phyloP scores from a whole-genome alignment of 2,888 invertebrate genomes.

The Drosophila subquinaria region DNA sequence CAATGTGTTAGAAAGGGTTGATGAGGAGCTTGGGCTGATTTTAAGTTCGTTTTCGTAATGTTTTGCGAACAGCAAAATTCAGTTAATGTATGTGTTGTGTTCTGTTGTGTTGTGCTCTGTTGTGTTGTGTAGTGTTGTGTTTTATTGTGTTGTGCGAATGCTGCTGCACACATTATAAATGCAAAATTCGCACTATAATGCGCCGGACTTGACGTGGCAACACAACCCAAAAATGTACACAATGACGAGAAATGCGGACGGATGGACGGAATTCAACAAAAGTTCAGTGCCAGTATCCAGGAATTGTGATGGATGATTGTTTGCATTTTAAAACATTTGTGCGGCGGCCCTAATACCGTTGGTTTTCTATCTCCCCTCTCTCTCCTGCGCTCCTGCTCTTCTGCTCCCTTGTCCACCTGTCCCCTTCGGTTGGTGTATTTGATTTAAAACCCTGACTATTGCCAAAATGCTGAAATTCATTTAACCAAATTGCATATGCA shows the following conservation, averaged over 20 bases:
- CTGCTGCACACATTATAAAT: conserved; percentile 69
- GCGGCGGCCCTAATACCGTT: conserved; percentile 38
- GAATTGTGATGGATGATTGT: conserved; percentile 79
- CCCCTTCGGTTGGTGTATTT: conserved; percentile 24
- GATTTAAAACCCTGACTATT: conserved; percentile 41
- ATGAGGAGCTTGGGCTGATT: conserved; percentile 1
- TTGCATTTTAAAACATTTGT: conserved; percentile 72
- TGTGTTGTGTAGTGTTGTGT: conserved; percentile 20
- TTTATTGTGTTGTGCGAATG: conserved; percentile 25
- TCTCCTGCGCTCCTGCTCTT: conserved; percentile 1
- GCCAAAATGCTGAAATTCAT: conserved; percentile 65
- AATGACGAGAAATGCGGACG: conserved; percentile 38
- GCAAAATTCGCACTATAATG: conserved; percentile 80
- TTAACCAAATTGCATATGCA: conserved; percentile 64
- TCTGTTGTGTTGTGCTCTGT: conserved; percentile 16
- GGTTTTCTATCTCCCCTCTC: conserved; percentile 2
- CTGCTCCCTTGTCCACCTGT: neutral
- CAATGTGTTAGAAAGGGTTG: neutral
- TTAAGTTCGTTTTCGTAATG: conserved; percentile 35
- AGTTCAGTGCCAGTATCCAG: conserved; percentile 47
- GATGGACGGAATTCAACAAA: conserved; percentile 33
- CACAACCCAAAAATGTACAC: conserved; percentile 49
- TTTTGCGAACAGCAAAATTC: conserved; percentile 56
- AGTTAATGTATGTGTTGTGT: conserved; percentile 41
- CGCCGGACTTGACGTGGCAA: conserved; percentile 36